These are phyloP conservation scores for Pristionchus entomophagus DNA, from an alignment of 2,888 invertebrate species.

Conservation along the genomic window DNA sequence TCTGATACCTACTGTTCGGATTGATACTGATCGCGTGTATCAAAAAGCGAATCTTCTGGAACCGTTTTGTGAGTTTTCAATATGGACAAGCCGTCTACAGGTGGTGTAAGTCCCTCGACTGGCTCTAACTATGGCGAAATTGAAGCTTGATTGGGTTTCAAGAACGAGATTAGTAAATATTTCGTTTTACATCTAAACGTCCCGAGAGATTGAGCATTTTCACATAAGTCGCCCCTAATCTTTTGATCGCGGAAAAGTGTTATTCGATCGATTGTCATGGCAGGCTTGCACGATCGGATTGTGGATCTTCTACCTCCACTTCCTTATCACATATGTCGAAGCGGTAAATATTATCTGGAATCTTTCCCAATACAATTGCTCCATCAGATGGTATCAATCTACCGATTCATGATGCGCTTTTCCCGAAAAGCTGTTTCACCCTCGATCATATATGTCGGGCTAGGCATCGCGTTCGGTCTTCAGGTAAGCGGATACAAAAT, in stretches of 20 bases:
- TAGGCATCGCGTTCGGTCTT: neutral
- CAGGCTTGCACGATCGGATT: no score
- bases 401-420: neutral
- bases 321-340: neutral
- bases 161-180: no score
- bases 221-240: no score
- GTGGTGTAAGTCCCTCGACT: no score
- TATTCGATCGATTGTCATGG: no score
- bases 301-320: neutral
- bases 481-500: neutral
- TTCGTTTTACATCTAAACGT: no score
- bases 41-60: neutral
- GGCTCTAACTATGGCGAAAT: no score
- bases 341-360: neutral
- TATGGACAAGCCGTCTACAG: no score
- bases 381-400: neutral
- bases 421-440: neutral
- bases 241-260: no score
- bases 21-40: neutral
- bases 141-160: no score
- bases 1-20: neutral
- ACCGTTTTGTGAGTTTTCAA: neutral
- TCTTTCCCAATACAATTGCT: no score
- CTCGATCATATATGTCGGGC: neutral
- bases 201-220: no score